These are phyloP conservation scores for Hyperoplus lanceolatus DNA, from an alignment of 2,797 vertebrate species.

Conservation along the genomic window DNA sequence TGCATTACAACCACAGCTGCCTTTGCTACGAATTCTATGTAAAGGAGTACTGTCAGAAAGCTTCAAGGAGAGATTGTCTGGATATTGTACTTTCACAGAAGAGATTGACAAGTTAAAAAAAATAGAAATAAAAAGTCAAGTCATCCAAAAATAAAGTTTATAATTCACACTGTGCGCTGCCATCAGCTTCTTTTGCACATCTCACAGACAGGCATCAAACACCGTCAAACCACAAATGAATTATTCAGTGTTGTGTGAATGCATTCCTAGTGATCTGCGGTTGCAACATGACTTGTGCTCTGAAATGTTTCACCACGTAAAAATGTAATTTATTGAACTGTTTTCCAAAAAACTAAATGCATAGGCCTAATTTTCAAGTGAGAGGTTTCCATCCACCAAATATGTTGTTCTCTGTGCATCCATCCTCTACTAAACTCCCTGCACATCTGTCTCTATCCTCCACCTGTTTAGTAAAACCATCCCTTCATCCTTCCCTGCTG, in stretches of 20 bases:
- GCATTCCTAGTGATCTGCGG: neutral
- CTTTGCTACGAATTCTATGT: neutral
- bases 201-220: conserved; percentile 7
- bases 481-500: conserved; percentile 47
- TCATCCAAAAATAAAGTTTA: neutral
- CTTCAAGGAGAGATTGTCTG: neutral
- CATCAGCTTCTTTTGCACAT: conserved; percentile 20
- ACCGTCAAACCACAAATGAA: neutral
- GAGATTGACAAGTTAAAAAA: neutral
- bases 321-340: neutral
- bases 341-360: neutral
- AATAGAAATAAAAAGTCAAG: conserved; percentile 2
- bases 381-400: neutral
- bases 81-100: neutral
- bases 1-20: neutral
- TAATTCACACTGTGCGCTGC: neutral
- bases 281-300: neutral
- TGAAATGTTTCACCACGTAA: neutral
- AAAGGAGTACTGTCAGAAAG: neutral
- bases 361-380: neutral
- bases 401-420: neutral
- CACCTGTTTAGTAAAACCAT: conserved; percentile 33
- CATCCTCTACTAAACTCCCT: neutral
- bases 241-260: neutral
- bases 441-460: conserved; percentile 7